phyloP scores from a whole-genome alignment of 2,113 vertebrate genomes.

The Bagarius yarrelli region DNA sequence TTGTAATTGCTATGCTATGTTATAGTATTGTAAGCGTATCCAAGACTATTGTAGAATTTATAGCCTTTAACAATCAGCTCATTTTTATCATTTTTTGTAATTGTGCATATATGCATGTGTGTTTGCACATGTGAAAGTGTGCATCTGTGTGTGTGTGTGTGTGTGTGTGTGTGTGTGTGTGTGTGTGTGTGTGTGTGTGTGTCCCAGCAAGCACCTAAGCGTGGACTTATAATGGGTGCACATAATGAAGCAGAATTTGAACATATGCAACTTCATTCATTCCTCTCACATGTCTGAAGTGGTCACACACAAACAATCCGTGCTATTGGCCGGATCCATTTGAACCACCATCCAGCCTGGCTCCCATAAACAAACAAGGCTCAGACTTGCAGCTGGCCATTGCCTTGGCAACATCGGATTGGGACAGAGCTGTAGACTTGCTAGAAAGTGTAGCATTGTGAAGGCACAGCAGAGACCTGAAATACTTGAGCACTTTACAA shows the following conservation, averaged over 20 bases:
- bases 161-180: too few relatives aligned
- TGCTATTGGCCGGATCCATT: slow-evolving; percentile 67
- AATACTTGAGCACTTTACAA: slow-evolving; percentile 59
- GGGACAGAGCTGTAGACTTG: slow-evolving; percentile 64
- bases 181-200: slow-evolving; percentile 11
- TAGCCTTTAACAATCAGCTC: background rate
- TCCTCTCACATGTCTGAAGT: slow-evolving; percentile 53
- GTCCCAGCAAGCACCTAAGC: slow-evolving; percentile 36
- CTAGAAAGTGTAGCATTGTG: slow-evolving; percentile 69
- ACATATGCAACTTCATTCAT: slow-evolving; percentile 55
- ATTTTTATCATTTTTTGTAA: too few relatives aligned
- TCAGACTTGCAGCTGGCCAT: slow-evolving; percentile 75
- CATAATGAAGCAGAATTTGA: slow-evolving; percentile 45
- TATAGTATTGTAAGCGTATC: too few relatives aligned
- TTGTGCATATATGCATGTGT: slow-evolving; percentile 19
- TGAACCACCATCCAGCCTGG: slow-evolving; percentile 70
- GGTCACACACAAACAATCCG: slow-evolving; percentile 58
- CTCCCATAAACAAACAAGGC: slow-evolving; percentile 74
- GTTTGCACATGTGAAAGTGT: slow-evolving; percentile 11
- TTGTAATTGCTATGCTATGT: background rate
- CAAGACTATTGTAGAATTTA: background rate
- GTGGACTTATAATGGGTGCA: slow-evolving; percentile 27
- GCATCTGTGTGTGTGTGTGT: slow-evolving; percentile 32
- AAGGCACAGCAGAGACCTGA: slow-evolving; percentile 58
- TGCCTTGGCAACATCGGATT: slow-evolving; percentile 74